Base-by-base conservation (phyloP, 2,888 invertebrate genomes). In the Hydroisotoma schaefferi region DNA sequence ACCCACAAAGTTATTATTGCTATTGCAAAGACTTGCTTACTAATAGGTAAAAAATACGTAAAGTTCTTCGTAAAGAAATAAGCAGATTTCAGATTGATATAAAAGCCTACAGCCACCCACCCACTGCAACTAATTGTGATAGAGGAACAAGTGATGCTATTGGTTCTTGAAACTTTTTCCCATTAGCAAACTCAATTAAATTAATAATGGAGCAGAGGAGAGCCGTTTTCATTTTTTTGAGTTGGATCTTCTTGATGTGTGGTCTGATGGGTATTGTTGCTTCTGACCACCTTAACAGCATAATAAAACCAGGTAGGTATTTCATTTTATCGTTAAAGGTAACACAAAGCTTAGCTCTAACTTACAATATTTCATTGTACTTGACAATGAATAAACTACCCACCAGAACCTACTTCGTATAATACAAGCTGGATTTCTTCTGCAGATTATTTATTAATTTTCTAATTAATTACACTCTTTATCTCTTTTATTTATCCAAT, bases 191-290 rank as follows among this genome's bases (percentile, higher is more conserved):
- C 46, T 8, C 20, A 10, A 20, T 46, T 46, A 46, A 46, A 46
- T 46, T 46, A 46, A 46, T 46, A 46, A 46, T 46, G 46, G 46
- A 46, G 46, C 46, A 46, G 25, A 46, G 46, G 15, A 46, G 46
- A 23, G 25, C 25, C 6, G 4, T 3, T 15, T 46, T 46, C 22
- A 46, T 46, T 46, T 46, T 46, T 46, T 46, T 46, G 20, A 46
- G 46, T 23, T 46, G 46, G 46, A 46, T 46, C 46, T 46, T 46
- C 46, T 46, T 46, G 46, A 12, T 46, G 46, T 46, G 46, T 46
- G 46, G 46, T 46, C 46, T 20, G n/a, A n/a, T n/a, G n/a, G n/a
- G n/a, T 46, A 23, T 22, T 23, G 12, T 12, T 18, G 23, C 23
- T 4, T 12, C 22, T 25, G 46, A 46, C 46, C 18, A 46, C 46